Evolutionary conservation across 2,797 vertebrate species (phyloP), one percentile per base, ranked within the genome.

Genomic region (Catostomus latipinnis): DNA sequence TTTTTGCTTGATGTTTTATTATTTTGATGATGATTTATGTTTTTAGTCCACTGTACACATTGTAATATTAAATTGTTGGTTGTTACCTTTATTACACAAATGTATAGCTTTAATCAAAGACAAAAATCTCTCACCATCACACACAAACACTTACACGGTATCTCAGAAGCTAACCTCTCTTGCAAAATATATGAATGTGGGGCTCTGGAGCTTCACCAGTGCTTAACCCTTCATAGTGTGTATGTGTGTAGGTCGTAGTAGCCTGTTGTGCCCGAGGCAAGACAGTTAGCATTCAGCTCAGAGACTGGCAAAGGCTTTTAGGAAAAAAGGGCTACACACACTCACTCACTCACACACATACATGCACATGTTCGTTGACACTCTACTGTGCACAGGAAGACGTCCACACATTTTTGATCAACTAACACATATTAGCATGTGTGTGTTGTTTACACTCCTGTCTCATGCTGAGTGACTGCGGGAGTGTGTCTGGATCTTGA

Each of bases 231-330:
- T 77, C 74, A 75, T 78, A 86, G 76, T 86, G 86, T 78, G 77
- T 71, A 79, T 88, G 86, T 87, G 88, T 82, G 85, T 89, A 90
- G 90, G 90, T 91, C 86, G 88, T 91, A 91, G 89, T 91, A 89
- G 88, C 88, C 86, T 43, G 60, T 84, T 86, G 82, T 85, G 84
- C 84, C 84, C 72, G 81, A 83, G 84, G 84, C 84, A 72, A 82
- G 68, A 48, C 62, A 81, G 82, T 85, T 52, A 84, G 68, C 74
- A 83, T 48, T 65, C 68, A 71, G 81, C 84, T 85, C 79, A 83
- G 82, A 84, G 71, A 74, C 58, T 18, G 65, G 70, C 63, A 83
- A 68, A 82, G 81, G 82, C 86, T 86, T 85, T 74, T 83, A 80
- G 87, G 88, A 90, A 89, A 88, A 80, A 89, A 88, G 80, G 86